Conservation (phyloP, 1,140 invertebrate genomes). For the Drosophila nikananu region DNA sequence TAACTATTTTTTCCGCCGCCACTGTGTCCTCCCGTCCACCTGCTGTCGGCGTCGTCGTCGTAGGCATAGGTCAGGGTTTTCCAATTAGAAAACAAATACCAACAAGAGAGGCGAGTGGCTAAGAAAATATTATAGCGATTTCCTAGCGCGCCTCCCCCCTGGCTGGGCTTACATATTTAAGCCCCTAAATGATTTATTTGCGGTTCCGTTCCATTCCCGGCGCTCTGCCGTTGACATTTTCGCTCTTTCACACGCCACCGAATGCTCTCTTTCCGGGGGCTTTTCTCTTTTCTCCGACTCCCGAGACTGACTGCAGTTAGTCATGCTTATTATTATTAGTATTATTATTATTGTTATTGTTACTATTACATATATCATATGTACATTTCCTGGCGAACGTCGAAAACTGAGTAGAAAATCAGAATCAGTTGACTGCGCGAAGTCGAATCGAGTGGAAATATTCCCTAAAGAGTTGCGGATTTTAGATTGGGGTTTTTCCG, state of each 20-base stretch:
- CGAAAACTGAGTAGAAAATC: slow-evolving; percentile 31
- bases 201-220: slow-evolving; percentile 6
- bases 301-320: slow-evolving; percentile 32
- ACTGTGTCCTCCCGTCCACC: slow-evolving; percentile 7
- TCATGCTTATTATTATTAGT: slow-evolving; percentile 43
- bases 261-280: slow-evolving; percentile 18
- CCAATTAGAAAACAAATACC: slow-evolving; percentile 55
- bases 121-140: slow-evolving; percentile 35
- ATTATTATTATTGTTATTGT: slow-evolving; percentile 25
- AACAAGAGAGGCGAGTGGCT: slow-evolving; percentile 15
- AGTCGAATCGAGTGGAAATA: slow-evolving; percentile 38
- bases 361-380: slow-evolving; percentile 13
- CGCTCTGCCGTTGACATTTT: neutral
- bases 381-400: slow-evolving; percentile 11
- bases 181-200: slow-evolving; percentile 48
- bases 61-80: slow-evolving; percentile 72
- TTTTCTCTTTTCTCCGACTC: slow-evolving; percentile 15
- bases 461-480: neutral
- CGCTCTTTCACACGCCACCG: slow-evolving; percentile 8
- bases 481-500: neutral
- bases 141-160: neutral
- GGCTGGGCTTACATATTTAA: slow-evolving; percentile 14
- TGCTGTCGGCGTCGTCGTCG: neutral
- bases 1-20: neutral
- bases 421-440: slow-evolving; percentile 68